phyloP scores from a whole-genome alignment of 2,113 vertebrate genomes.

The Aix galericulata region DNA sequence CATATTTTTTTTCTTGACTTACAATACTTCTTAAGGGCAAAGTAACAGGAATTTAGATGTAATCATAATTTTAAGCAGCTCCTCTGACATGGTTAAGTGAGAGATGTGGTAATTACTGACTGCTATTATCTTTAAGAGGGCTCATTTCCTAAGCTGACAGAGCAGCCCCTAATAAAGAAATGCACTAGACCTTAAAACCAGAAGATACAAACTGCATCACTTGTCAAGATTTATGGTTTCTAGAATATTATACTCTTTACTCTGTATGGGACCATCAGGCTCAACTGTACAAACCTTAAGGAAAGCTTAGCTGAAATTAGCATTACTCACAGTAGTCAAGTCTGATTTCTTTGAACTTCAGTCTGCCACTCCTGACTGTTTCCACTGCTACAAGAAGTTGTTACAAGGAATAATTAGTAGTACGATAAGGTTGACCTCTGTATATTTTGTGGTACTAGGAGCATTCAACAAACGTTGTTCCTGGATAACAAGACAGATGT shows the following conservation, averaged over 20 bases:
- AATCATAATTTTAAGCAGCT: background rate
- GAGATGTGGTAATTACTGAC: background rate
- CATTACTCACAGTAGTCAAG: background rate
- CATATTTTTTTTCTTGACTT: background rate
- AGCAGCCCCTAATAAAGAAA: background rate
- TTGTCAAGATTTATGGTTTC: background rate
- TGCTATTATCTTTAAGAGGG: background rate
- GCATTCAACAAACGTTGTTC: background rate
- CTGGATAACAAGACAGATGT: background rate
- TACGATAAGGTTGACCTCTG: background rate
- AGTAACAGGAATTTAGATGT: background rate
- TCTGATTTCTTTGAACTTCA: background rate
- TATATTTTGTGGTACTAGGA: background rate
- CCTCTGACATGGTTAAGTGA: background rate
- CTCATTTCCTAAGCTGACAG: background rate
- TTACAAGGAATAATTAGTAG: background rate
- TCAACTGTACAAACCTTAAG: background rate
- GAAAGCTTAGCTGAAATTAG: background rate
- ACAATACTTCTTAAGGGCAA: background rate
- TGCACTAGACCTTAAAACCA: background rate
- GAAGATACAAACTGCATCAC: background rate
- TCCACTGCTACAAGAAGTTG: background rate
- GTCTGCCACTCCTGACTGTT: background rate
- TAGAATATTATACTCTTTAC: background rate
- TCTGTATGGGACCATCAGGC: background rate